phyloP scores from a whole-genome alignment of 2,888 invertebrate genomes.

The Malacosoma neustria region DNA sequence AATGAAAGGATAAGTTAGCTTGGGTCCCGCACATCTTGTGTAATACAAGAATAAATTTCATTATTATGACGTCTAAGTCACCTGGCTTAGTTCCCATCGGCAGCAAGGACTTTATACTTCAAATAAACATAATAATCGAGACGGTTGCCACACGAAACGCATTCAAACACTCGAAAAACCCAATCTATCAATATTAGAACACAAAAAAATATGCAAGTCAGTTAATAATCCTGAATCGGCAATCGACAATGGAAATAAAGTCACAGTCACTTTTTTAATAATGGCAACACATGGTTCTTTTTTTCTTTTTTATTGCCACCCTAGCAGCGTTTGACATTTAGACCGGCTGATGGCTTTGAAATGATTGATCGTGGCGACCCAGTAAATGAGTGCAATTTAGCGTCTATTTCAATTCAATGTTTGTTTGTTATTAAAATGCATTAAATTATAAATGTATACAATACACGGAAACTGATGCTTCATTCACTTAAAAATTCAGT shows the following conservation, averaged over 20 bases:
- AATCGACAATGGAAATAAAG: slow-evolving; percentile 74
- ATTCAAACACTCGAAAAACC: slow-evolving; percentile 52
- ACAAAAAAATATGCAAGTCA: slow-evolving; percentile 76
- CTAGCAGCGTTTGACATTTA: slow-evolving; percentile 73
- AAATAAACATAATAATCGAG: slow-evolving; percentile 48
- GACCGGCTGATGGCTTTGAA: slow-evolving; percentile 70
- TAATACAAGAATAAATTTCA: no score
- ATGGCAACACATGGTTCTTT: slow-evolving; percentile 52
- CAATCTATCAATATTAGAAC: slow-evolving; percentile 74
- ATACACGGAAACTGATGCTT: no score
- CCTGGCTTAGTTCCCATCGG: no score
- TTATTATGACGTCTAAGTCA: no score
- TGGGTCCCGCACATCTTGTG: no score
- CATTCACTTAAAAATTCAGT: no score
- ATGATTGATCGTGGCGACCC: slow-evolving; percentile 70
- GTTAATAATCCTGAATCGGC: slow-evolving; percentile 73
- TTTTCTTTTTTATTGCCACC: slow-evolving; percentile 70
- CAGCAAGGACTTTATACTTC: no score
- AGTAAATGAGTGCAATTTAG: slow-evolving; percentile 73
- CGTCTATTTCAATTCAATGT: slow-evolving; percentile 59
- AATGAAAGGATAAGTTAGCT: no score
- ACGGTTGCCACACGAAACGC: slow-evolving; percentile 35
- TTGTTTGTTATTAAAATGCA: slow-evolving; percentile 53
- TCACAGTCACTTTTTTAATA: slow-evolving; percentile 75
- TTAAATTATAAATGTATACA: slow-evolving; percentile 22